Percentiles rank a stretch among this genome's conserved stretches.
phyloP scores from a whole-genome alignment of 1,140 invertebrate genomes.

The Tetragnatha versicolor region DNA sequence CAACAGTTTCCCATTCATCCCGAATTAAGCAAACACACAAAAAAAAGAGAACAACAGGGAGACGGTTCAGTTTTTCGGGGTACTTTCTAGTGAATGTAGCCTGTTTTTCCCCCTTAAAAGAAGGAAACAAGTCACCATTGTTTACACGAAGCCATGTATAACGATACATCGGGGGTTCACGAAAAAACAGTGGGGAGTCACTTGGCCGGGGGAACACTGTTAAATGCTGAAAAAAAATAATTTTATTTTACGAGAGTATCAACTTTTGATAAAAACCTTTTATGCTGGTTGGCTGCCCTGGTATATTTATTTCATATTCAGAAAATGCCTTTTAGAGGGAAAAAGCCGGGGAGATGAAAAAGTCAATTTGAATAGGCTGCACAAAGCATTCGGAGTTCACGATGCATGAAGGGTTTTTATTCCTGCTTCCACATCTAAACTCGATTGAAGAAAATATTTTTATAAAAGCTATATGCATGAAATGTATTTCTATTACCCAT shows the following conservation, averaged over 20 bases:
- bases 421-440: no score
- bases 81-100: not conserved
- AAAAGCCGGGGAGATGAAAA: no score
- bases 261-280: slow-evolving; percentile 24
- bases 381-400: no score
- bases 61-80: not conserved
- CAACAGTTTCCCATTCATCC: slow-evolving; percentile 51
- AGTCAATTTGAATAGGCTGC: no score
- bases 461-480: no score
- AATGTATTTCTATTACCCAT: no score
- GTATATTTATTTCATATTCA: not conserved
- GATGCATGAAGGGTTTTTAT: no score
- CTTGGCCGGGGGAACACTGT: slow-evolving; percentile 12
- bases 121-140: slow-evolving; percentile 33
- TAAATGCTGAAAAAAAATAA: slow-evolving; percentile 48
- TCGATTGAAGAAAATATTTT: no score
- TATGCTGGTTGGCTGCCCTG: slow-evolving; percentile 18
- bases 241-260: slow-evolving; percentile 35
- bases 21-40: slow-evolving; percentile 34
- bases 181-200: slow-evolving; percentile 23
- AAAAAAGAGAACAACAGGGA: not conserved
- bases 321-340: not conserved
- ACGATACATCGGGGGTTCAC: slow-evolving; percentile 9
- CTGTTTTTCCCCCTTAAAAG: not conserved
- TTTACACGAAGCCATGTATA: slow-evolving; percentile 43